Conservation (phyloP, 2,113 vertebrate genomes). For the Chiloscyllium plagiosum region DNA sequence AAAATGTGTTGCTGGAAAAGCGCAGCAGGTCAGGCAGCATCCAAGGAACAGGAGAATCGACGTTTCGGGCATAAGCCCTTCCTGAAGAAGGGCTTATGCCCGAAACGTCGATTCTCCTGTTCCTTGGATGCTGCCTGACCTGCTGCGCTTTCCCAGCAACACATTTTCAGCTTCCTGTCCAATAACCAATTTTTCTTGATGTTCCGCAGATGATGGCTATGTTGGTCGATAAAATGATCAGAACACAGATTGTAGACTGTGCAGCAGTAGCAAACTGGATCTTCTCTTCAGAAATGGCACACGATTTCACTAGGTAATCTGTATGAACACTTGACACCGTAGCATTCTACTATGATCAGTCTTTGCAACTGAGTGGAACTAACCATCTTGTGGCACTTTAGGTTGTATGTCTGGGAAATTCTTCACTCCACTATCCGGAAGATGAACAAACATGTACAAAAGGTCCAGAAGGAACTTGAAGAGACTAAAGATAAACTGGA, state of each 20-base stretch:
- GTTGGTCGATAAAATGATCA: conserved; percentile 93
- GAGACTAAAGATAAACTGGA: conserved; percentile 89
- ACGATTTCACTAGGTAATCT: conserved; percentile 86
- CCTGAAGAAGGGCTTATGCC: no score
- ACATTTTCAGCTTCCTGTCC: no score
- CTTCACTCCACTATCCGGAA: conserved; percentile 95
- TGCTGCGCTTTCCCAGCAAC: no score
- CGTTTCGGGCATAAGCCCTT: no score
- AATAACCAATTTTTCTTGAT: conserved; percentile 29
- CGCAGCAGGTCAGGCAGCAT: no score
- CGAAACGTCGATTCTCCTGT: no score
- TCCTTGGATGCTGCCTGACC: no score
- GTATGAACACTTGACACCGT: background rate
- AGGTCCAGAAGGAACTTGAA: conserved; percentile 92
- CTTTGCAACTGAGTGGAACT: background rate
- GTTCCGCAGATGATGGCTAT: conserved; percentile 81
- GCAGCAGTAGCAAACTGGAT: conserved; percentile 98
- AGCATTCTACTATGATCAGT: background rate
- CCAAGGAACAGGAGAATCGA: no score
- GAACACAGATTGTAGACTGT: conserved; percentile 94
- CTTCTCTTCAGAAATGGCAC: conserved; percentile 90
- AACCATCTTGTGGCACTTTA: conserved; percentile 43
- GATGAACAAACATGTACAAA: conserved; percentile 97
- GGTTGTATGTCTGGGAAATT: conserved; percentile 94
- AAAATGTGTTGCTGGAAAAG: no score